Conservation (phyloP, 2,113 vertebrate species). For the Nothoprocta pentlandii region DNA sequence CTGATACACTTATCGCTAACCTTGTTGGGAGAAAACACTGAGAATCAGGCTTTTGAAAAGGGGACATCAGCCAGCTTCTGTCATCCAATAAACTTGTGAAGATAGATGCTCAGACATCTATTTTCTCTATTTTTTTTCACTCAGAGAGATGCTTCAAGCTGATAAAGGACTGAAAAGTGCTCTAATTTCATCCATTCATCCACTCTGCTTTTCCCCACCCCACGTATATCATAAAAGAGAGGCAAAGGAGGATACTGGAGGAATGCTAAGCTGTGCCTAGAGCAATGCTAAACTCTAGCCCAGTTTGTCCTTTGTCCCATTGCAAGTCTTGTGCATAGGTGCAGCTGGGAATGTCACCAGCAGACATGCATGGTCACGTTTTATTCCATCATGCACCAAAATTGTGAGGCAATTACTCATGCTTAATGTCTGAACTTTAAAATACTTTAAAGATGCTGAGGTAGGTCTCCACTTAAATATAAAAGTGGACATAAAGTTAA, state of each 20-base stretch:
- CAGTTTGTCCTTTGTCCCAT: slow-evolving; percentile 28
- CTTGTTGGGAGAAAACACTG: not conserved
- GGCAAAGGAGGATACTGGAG: not conserved
- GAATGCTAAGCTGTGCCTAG: not conserved
- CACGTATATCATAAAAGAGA: not conserved
- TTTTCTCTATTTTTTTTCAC: not conserved
- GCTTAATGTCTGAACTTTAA: slow-evolving; percentile 54
- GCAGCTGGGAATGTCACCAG: slow-evolving; percentile 47
- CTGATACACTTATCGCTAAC: not conserved
- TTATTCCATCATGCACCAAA: slow-evolving; percentile 51
- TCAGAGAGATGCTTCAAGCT: not conserved
- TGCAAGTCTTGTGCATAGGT: slow-evolving; percentile 19
- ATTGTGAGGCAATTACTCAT: slow-evolving; percentile 53
- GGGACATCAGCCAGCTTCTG: not conserved
- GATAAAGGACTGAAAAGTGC: not conserved
- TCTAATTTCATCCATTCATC: not conserved
- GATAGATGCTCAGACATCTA: not conserved
- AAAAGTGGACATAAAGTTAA: slow-evolving; percentile 47
- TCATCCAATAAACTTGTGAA: not conserved
- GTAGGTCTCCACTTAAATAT: slow-evolving; percentile 49
- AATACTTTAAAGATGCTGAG: slow-evolving; percentile 53
- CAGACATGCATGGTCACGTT: slow-evolving; percentile 56
- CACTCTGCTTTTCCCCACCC: not conserved
- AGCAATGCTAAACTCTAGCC: not conserved
- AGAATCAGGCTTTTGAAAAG: not conserved